Percentiles rank a stretch among this genome's conserved stretches.
Evolutionary conservation across 2,888 invertebrate species (phyloP).

Genomic region (Macrophya alboannulata): DNA sequence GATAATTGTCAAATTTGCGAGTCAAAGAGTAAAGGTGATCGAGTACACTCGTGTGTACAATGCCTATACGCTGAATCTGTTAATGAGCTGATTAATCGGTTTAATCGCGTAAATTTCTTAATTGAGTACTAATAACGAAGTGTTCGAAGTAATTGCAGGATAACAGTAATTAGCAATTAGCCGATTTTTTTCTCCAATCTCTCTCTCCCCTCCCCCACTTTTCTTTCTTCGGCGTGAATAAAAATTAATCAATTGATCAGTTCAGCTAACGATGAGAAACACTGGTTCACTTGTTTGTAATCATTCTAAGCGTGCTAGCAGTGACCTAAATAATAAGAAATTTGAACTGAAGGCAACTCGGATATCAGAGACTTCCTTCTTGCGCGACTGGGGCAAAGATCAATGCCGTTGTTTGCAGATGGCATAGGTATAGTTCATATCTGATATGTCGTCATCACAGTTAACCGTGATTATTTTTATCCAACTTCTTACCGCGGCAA

Average conservation of each 20-base stretch:
- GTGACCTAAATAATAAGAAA: slow-evolving; percentile 23
- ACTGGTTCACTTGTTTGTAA: neutral
- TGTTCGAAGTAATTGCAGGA: neutral
- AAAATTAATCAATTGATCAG: neutral
- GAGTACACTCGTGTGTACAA: no score
- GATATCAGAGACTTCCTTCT: slow-evolving; percentile 46
- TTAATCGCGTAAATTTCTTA: neutral
- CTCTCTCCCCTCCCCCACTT: neutral
- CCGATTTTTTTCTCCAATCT: neutral
- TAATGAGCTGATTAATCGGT: slow-evolving; percentile 13
- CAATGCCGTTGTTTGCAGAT: slow-evolving; percentile 21
- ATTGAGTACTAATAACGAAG: neutral
- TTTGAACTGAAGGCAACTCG: slow-evolving; percentile 39
- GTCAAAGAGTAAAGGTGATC: neutral
- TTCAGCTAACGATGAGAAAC: neutral
- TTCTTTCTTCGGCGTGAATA: neutral
- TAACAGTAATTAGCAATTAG: neutral
- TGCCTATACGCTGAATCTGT: neutral
- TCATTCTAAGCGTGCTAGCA: neutral
- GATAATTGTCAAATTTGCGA: neutral
- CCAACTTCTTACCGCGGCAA: no score
- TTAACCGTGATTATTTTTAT: neutral
- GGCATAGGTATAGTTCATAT: slow-evolving; percentile 17
- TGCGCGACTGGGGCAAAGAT: slow-evolving; percentile 43
- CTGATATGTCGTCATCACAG: neutral